Evolutionary conservation across 2,888 invertebrate genomes (phyloP).

Genomic region (Parnassius mnemosyne): DNA sequence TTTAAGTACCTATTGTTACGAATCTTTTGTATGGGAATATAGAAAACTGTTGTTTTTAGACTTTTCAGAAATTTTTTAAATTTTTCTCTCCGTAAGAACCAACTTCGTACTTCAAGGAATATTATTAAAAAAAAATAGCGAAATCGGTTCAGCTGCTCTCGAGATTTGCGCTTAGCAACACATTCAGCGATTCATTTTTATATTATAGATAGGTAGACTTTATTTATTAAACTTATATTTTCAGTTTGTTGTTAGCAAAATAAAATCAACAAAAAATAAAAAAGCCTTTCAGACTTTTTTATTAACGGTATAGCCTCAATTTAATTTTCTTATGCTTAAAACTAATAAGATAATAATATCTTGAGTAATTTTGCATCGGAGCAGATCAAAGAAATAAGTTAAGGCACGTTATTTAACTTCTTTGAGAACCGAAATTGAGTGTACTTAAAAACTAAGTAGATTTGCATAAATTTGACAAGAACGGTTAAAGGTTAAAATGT

Average conservation of each 20-base stretch:
- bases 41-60: too few relatives aligned
- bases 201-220: too few relatives aligned
- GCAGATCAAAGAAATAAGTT: conserved; percentile 20
- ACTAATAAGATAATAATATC: conserved; percentile 12
- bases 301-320: conserved; percentile 1
- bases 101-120: too few relatives aligned
- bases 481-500: not conserved
- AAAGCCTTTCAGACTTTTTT: conserved; percentile 9
- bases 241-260: conserved; percentile 1
- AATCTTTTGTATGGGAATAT: too few relatives aligned
- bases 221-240: too few relatives aligned
- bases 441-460: conserved; percentile 7
- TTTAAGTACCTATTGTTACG: too few relatives aligned
- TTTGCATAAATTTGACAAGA: conserved; percentile 2
- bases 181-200: too few relatives aligned
- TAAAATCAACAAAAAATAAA: conserved; percentile 15
- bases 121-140: too few relatives aligned
- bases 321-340: conserved; percentile 12
- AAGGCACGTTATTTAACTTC: conserved; percentile 14
- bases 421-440: conserved; percentile 5
- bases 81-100: too few relatives aligned
- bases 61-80: too few relatives aligned
- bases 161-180: too few relatives aligned
- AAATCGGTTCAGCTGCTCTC: too few relatives aligned
- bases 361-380: conserved; percentile 7